Evolutionary conservation across 2,797 vertebrate genomes (phyloP), one percentile per base, ranked within the genome.

Genomic region (Epinephelus malabaricus): DNA sequence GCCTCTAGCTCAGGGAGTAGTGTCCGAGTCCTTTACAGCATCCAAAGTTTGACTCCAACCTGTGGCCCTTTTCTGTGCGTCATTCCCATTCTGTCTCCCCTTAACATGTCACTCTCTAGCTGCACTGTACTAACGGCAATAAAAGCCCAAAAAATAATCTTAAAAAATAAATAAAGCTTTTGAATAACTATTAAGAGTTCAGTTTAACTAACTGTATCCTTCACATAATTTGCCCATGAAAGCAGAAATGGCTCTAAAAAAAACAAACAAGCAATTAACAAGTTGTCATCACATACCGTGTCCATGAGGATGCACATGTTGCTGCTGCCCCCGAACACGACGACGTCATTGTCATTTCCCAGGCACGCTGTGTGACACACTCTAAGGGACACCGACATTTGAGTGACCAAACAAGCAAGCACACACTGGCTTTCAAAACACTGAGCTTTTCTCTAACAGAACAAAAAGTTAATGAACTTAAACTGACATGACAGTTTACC

Each of bases 241-340:
- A 45, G 0, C 30, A 8, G 6, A 65, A 51, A 30, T 3, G 13
- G 3, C 34, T 67, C 18, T 15, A n/a, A 30, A 30, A 30, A 21
- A 30, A 30, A 30, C 27, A 30, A 30, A 18, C 21, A 0, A 34
- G 34, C 1, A 12, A 5, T 2, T 46, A 6, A 78, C 1, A 3
- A 2, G 14, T 3, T 17, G 45, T 18, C 0, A 2, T 55, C n/a
- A 95, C 97, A 81, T 92, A 99, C 97, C 40, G 95, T 95, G 92
- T 99, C 98, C 92, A 97, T 94, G 58, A 95, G 92, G 72, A 98
- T 91, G 77, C 95, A 74, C 79, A 97, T 96, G 75, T 97, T 96
- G 88, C 96, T 96, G 91, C 97, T 98, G 61, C 98, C 98, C 55
- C 98, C 98, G 67, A 98, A 99, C 76, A 99, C 96, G 59, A 99